Conservation (phyloP, 2,113 vertebrate species). For the Daphoenositta chrysoptera region DNA sequence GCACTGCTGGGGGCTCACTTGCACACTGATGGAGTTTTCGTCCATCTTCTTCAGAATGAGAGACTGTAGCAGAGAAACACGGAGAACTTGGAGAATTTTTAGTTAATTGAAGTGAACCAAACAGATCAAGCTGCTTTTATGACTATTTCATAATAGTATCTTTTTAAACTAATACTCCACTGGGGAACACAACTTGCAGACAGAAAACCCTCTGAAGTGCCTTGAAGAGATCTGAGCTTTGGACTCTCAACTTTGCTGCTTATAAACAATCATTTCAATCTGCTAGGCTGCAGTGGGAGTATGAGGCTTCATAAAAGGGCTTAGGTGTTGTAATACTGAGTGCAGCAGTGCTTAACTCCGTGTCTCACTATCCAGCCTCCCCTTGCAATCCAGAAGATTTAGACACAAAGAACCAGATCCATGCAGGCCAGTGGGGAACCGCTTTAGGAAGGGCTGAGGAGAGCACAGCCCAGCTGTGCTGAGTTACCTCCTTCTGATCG, state of each 20-base stretch:
- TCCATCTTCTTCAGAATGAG: background rate
- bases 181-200: conserved; percentile 7
- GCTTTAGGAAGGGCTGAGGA: conserved; percentile 5
- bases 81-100: background rate
- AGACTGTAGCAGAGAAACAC: background rate
- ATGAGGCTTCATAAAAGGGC: conserved; percentile 49
- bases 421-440: conserved; percentile 25
- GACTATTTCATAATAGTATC: conserved; percentile 16
- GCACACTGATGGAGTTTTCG: background rate
- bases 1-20: background rate
- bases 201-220: conserved; percentile 35
- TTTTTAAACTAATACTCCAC: conserved; percentile 57
- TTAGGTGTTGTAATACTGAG: conserved; percentile 57
- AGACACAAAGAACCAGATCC: conserved; percentile 39
- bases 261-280: conserved; percentile 57
- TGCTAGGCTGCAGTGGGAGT: conserved; percentile 19
- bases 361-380: background rate
- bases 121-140: conserved; percentile 31
- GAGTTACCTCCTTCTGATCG: conserved; percentile 26
- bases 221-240: conserved; percentile 55
- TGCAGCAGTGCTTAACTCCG: background rate
- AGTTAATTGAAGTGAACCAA: conserved; percentile 39
- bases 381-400: conserved; percentile 4
- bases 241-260: conserved; percentile 36
- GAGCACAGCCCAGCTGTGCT: conserved; percentile 41